A percentile compares a stretch with the other conserved stretches of the same genome.
phyloP scores from a whole-genome alignment of 2,888 invertebrate species.

The Callosobruchus maculatus region DNA sequence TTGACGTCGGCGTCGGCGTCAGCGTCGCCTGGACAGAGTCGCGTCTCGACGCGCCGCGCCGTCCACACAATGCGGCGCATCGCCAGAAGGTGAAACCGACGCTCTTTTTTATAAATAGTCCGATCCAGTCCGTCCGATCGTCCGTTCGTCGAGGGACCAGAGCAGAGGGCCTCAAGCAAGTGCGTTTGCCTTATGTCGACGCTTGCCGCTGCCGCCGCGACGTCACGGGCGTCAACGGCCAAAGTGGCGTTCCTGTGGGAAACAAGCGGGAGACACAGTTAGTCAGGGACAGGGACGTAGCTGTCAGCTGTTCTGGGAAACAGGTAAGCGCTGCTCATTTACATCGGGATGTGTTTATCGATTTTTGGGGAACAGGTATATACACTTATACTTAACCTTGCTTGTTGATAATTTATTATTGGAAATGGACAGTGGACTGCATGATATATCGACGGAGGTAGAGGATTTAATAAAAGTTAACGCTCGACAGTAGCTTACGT shows the following conservation, averaged over 20 bases:
- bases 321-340: neutral
- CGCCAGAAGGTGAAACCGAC: neutral
- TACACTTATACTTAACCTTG: neutral
- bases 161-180: neutral
- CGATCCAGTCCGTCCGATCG: neutral
- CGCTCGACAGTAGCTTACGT: too few relatives aligned
- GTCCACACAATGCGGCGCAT: neutral
- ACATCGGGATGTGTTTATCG: neutral
- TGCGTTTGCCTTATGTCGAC: neutral
- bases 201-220: neutral
- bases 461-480: neutral
- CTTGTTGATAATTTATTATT: neutral
- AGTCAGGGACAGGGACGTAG: neutral
- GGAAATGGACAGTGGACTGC: neutral
- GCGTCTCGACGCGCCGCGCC: too few relatives aligned
- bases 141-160: neutral
- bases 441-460: neutral
- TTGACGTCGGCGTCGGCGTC: neutral
- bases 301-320: neutral
- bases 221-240: neutral
- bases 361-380: neutral
- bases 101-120: neutral
- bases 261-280: neutral
- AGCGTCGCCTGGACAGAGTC: too few relatives aligned
- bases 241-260: neutral